Evolutionary conservation across 1,140 invertebrate species (phyloP), one percentile per base, ranked within the genome.

Genomic region (Carcinoscorpius rotundicauda): DNA sequence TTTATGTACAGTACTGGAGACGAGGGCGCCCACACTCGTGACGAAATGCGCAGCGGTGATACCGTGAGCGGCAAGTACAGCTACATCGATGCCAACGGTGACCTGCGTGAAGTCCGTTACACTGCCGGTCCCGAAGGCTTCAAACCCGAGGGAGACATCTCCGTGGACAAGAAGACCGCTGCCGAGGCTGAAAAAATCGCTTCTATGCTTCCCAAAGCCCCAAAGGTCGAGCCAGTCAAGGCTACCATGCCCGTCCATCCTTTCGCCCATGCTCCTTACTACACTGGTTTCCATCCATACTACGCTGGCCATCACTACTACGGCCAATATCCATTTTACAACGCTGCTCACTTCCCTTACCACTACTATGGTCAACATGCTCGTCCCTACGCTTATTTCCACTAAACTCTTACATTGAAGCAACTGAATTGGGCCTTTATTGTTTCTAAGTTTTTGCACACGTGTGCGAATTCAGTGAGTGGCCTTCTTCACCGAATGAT

Each of bases 61-160:
- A 86, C 89, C 72, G 87, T 91, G 57, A 88, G 88, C 74, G 89
- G 89, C 61, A 90, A 88, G 52, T 92, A 89, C 76, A 89, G 89
- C 65, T 92, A 87, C 76, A 79, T 91, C 51, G 88, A 91, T 72
- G 82, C 85, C 58, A 82, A 84, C 68, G 89, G 89, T 5, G 83
- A 88, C 75, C 83, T 90, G 61, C 90, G 91, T 78, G 81, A 86
- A 60, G 87, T 91, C 11, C 87, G 88, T 5, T 93, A 92, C 76
- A 87, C 87, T 9, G 88, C 88, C 3, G 83, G 66, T 11, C 63
- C 81, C 71, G 86, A 89, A 72, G 70, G 70, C n/a, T 71, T 62
- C 62, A 63, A 68, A n/a, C 61, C 70, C 5, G 6, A 62, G 61
- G 70, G 70, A 49, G 70, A 71, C 51, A 70, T 66, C 55, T 52